Percentiles rank a stretch among this genome's conserved stretches.
Conservation (phyloP, 1,140 invertebrate genomes). For the Drosophila sechellia region DNA sequence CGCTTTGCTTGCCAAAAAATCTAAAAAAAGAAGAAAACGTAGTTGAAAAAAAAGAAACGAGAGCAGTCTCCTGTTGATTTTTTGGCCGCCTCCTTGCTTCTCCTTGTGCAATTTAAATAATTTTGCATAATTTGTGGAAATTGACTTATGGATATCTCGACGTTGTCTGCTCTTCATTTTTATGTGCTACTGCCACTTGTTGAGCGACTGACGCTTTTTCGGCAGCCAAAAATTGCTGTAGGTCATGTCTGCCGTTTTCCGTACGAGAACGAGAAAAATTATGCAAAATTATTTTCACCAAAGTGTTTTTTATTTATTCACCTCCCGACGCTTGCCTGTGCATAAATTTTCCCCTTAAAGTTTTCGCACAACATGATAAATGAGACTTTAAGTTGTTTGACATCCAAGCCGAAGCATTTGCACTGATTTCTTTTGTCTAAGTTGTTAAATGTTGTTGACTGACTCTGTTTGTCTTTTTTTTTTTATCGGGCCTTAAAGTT, state of each 20-base stretch:
- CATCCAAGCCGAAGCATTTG: conserved; percentile 34
- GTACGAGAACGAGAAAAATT: conserved; percentile 48
- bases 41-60: neutral
- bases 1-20: conserved; percentile 55
- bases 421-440: conserved; percentile 65
- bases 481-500: conserved; percentile 70
- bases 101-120: conserved; percentile 81
- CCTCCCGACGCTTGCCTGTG: conserved; percentile 22
- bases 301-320: conserved; percentile 58
- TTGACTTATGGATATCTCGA: conserved; percentile 82
- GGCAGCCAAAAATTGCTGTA: conserved; percentile 66
- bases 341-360: conserved; percentile 71
- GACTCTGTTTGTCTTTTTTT: conserved; percentile 12
- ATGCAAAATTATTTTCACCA: conserved; percentile 72
- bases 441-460: conserved; percentile 65
- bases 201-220: conserved; percentile 35
- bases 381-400: conserved; percentile 84
- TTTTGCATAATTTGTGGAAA: conserved; percentile 84
- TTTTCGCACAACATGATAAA: conserved; percentile 80
- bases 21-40: neutral
- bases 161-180: conserved; percentile 70
- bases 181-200: conserved; percentile 72
- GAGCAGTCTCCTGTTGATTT: conserved; percentile 58
- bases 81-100: conserved; percentile 44
- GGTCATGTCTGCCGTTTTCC: conserved; percentile 69